Conservation (phyloP, 2,888 invertebrate genomes). For the Barypeithes pellucidus region DNA sequence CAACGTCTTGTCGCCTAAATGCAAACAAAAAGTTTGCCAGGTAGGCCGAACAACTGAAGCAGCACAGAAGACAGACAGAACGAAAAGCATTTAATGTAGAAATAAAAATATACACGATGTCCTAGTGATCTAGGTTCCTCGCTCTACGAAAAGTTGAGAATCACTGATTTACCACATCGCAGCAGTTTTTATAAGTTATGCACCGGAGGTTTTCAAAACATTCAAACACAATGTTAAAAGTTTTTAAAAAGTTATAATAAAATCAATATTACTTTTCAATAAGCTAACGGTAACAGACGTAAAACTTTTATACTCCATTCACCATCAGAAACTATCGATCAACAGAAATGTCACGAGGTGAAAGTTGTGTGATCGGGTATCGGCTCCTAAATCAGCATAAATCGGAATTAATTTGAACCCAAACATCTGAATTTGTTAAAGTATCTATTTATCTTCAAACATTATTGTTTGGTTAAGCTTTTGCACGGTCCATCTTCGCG, state of each 20-base stretch:
- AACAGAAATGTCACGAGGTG: slow-evolving; percentile 14
- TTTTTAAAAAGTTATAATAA: slow-evolving; percentile 13
- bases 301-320: slow-evolving; percentile 1
- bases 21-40: slow-evolving; percentile 6
- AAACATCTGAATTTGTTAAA: not conserved
- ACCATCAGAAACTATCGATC: slow-evolving; percentile 7
- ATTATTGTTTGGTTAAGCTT: no score
- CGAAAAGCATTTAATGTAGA: not conserved
- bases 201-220: not conserved
- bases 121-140: no score
- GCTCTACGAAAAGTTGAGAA: no score
- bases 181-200: not conserved
- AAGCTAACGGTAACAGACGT: not conserved
- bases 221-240: not conserved
- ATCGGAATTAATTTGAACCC: not conserved
- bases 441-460: not conserved
- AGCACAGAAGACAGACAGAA: not conserved
- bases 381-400: slow-evolving; percentile 7
- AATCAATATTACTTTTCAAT: slow-evolving; percentile 14
- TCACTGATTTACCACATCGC: not conserved
- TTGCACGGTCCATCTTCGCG: no score
- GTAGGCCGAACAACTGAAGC: not conserved
- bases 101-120: no score
- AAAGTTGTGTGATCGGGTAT: not conserved
- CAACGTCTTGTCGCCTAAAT: not conserved